Evolutionary conservation across 1,140 invertebrate species (phyloP).

Genomic region (Rhynchophorus ferrugineus): DNA sequence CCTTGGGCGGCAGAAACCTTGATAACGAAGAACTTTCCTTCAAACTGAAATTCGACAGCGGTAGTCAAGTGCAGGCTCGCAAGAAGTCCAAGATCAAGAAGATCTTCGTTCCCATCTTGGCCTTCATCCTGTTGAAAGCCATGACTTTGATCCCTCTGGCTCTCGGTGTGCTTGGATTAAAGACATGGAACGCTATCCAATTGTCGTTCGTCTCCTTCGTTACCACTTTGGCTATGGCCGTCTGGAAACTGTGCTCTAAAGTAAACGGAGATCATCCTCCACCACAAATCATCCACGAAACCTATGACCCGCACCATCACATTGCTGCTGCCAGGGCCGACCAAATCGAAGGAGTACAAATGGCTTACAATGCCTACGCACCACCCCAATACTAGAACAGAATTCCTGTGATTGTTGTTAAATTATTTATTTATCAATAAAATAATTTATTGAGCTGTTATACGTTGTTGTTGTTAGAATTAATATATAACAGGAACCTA

Average conservation of each 20-base stretch:
- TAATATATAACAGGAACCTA: too few species aligned
- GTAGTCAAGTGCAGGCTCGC: conserved; percentile 52
- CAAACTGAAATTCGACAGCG: conserved; percentile 54
- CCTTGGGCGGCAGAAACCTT: conserved; percentile 64
- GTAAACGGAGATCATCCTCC: conserved; percentile 59
- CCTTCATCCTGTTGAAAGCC: conserved; percentile 73
- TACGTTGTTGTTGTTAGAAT: background rate
- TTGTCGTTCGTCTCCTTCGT: conserved; percentile 81
- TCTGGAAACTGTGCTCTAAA: conserved; percentile 81
- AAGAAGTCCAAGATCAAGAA: conserved; percentile 72
- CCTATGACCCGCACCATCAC: conserved; percentile 43
- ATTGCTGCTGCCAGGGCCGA: conserved; percentile 43
- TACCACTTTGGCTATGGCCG: conserved; percentile 69
- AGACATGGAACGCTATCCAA: conserved; percentile 79
- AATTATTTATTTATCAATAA: conserved; percentile 14
- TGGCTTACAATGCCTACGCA: conserved; percentile 68
- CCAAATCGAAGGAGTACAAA: conserved; percentile 50
- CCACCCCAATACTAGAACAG: conserved; percentile 2
- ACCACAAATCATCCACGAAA: conserved; percentile 44
- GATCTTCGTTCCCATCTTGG: conserved; percentile 72
- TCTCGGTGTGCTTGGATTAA: conserved; percentile 71
- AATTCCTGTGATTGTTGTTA: conserved; percentile 4
- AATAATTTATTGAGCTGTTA: background rate
- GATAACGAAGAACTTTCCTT: conserved; percentile 63
- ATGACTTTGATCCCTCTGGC: conserved; percentile 76